A percentile compares a stretch with the other conserved stretches of the same genome.
phyloP scores from a whole-genome alignment of 2,888 invertebrate species.

The Callinectes sapidus region DNA sequence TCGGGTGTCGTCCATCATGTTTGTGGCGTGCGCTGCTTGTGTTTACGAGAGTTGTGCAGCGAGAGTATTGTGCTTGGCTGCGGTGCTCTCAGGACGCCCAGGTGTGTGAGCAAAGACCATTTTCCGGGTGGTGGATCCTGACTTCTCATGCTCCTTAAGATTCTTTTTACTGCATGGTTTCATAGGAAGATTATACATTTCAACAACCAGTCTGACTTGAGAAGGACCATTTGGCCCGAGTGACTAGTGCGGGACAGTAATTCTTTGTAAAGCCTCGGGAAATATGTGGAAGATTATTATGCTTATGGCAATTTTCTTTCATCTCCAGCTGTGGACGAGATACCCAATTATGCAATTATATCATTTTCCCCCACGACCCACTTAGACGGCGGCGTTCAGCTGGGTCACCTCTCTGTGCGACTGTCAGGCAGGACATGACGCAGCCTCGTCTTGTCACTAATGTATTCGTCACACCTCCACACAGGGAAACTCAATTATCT shows the following conservation, averaged over 20 bases:
- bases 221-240: neutral
- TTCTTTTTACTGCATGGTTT: neutral
- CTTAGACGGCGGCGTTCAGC: neutral
- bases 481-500: neutral
- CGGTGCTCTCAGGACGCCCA: neutral
- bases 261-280: slow-evolving; percentile 5
- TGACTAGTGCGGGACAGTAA: neutral
- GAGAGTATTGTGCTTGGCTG: neutral
- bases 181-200: slow-evolving; percentile 28
- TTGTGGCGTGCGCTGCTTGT: neutral
- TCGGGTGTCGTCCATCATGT: neutral
- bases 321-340: slow-evolving; percentile 14
- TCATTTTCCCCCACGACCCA: slow-evolving; percentile 14
- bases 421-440: neutral
- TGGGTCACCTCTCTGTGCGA: neutral
- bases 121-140: slow-evolving; percentile 21
- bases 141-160: neutral
- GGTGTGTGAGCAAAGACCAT: slow-evolving; percentile 11
- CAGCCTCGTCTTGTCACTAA: neutral
- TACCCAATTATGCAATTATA: slow-evolving; percentile 25
- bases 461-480: slow-evolving; percentile 32
- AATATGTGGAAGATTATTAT: neutral
- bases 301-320: neutral
- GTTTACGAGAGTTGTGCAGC: neutral
- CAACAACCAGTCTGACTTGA: neutral